phyloP scores from a whole-genome alignment of 2,888 invertebrate genomes.

The Scaptomyza cyrtandrae region DNA sequence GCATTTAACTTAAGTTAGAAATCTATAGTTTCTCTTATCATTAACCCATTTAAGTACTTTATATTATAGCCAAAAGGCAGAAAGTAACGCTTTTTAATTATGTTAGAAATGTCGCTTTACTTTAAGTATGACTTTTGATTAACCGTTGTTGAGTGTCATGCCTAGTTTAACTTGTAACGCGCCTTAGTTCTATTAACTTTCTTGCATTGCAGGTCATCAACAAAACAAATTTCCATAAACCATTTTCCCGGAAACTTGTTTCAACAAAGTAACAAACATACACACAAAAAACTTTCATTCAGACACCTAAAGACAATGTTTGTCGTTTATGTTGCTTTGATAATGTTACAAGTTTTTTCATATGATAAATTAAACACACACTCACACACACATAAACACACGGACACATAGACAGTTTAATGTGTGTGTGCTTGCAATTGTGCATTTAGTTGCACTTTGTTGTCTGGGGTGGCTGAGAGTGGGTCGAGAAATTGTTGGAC shows the following conservation, averaged over 20 bases:
- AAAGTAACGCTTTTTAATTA: slow-evolving; percentile 12
- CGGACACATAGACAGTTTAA: too few relatives aligned
- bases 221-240: slow-evolving; percentile 31
- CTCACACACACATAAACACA: neutral
- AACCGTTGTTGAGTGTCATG: slow-evolving; percentile 45
- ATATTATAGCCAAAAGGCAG: neutral
- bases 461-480: slow-evolving; percentile 37
- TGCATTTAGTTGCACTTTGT: slow-evolving; percentile 14
- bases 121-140: slow-evolving; percentile 5
- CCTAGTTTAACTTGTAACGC: slow-evolving; percentile 46
- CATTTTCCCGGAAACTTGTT: slow-evolving; percentile 49
- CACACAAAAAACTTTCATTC: slow-evolving; percentile 55
- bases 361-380: slow-evolving; percentile 44
- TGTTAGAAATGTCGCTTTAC: slow-evolving; percentile 11
- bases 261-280: neutral
- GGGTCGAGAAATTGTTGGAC: slow-evolving; percentile 32
- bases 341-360: slow-evolving; percentile 46
- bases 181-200: slow-evolving; percentile 49
- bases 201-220: slow-evolving; percentile 45
- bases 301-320: slow-evolving; percentile 22
- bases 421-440: slow-evolving; percentile 6
- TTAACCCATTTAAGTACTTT: slow-evolving; percentile 4
- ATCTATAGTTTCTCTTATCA: neutral
- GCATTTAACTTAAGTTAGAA: neutral
- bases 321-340: slow-evolving; percentile 12